Conservation (phyloP, 2,888 invertebrate genomes). For the Chaetogeoica ovagalla region DNA sequence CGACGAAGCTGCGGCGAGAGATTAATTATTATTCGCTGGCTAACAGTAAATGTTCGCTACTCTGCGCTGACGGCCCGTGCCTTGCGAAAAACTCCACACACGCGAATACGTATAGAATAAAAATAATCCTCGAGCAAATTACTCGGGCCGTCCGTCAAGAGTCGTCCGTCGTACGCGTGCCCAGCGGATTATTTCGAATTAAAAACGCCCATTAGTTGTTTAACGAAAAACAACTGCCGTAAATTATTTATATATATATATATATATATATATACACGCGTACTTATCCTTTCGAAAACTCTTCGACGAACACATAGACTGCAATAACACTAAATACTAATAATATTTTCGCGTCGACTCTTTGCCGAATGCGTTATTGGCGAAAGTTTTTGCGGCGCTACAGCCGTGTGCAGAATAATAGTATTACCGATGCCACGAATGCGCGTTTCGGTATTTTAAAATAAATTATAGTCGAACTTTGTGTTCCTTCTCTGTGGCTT, state of each 20-base stretch:
- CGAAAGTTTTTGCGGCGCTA: too few species aligned
- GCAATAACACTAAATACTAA: too few species aligned
- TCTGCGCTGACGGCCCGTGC: neutral
- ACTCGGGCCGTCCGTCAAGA: constrained; percentile 26
- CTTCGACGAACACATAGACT: too few species aligned
- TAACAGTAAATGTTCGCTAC: constrained; percentile 6
- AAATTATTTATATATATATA: neutral
- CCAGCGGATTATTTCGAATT: constrained; percentile 27
- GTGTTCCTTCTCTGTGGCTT: too few species aligned
- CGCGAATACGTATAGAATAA: neutral
- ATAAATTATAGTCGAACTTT: too few species aligned
- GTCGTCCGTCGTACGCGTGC: neutral
- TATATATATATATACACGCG: neutral
- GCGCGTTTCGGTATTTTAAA: too few species aligned
- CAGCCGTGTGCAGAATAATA: too few species aligned
- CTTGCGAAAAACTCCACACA: neutral
- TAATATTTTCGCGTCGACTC: too few species aligned
- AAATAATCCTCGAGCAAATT: constrained; percentile 47
- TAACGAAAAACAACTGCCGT: constrained; percentile 15
- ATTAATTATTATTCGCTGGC: constrained; percentile 38
- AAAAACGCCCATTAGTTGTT: constrained; percentile 40
- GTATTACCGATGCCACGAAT: too few species aligned
- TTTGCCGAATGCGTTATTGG: too few species aligned
- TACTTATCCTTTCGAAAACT: neutral
- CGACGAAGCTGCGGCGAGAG: constrained; percentile 12